Conservation (phyloP, 1,140 invertebrate genomes). For the Battus philenor region DNA sequence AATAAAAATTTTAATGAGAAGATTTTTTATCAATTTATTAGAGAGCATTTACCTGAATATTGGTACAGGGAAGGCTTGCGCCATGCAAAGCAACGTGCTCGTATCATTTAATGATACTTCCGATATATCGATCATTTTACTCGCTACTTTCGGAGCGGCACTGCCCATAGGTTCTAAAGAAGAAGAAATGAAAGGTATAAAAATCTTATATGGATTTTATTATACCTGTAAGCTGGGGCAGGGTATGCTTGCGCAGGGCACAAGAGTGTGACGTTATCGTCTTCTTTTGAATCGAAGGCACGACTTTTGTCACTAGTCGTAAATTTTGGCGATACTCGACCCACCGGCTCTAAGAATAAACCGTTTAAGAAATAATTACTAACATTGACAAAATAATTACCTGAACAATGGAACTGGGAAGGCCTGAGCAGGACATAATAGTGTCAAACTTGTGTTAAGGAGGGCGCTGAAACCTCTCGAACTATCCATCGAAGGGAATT, state of each 20-base stretch:
- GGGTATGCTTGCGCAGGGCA: conserved; percentile 85
- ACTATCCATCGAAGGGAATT: conserved; percentile 79
- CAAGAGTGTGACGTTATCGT: conserved; percentile 77
- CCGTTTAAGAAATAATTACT: conserved; percentile 20
- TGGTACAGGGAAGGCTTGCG: conserved; percentile 84
- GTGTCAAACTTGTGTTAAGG: conserved; percentile 76
- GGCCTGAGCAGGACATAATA: conserved; percentile 80
- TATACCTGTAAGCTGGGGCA: conserved; percentile 82
- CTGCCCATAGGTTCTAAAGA: conserved; percentile 82
- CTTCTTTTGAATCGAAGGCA: conserved; percentile 76
- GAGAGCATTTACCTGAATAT: conserved; percentile 77
- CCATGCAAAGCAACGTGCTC: conserved; percentile 81
- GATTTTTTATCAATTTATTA: conserved; percentile 13
- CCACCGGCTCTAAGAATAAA: conserved; percentile 82
- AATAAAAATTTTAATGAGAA: conserved; percentile 21
- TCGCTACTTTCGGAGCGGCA: conserved; percentile 81
- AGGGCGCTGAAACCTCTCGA: conserved; percentile 80
- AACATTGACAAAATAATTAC: conserved; percentile 58
- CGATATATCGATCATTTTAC: conserved; percentile 66
- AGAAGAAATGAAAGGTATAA: conserved; percentile 35
- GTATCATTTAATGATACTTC: conserved; percentile 56
- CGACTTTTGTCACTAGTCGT: conserved; percentile 82
- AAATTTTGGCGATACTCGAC: conserved; percentile 85
- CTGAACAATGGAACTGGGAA: conserved; percentile 82
- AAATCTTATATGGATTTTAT: conserved; percentile 31